These are phyloP conservation scores for Lagria hirta DNA, from an alignment of 2,888 invertebrate genomes.

Conservation along the genomic window DNA sequence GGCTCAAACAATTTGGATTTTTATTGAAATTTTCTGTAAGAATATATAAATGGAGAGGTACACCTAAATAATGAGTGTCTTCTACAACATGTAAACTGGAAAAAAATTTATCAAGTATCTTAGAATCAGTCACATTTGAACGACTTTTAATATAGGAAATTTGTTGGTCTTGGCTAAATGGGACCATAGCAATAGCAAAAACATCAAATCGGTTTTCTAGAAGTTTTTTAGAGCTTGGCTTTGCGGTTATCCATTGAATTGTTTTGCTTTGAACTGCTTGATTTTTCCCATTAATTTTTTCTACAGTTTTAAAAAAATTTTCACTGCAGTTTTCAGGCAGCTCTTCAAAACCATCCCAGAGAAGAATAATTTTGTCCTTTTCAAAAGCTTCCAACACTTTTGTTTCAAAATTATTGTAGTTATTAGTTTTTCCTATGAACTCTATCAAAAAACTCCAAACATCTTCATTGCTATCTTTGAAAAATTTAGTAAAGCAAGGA, in stretches of 20 bases:
- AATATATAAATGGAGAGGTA: conserved; percentile 4
- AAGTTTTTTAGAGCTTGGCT: neutral
- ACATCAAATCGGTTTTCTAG: conserved; percentile 1
- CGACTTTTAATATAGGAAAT: conserved; percentile 3
- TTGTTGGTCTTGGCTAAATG: conserved; percentile 5
- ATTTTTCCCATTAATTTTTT: no score
- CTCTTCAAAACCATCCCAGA: conserved; percentile 6
- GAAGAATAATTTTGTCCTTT: neutral
- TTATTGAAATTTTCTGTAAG: conserved; percentile 5
- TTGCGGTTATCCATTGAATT: conserved; percentile 4
- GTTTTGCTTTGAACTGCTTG: no score
- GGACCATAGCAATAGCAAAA: conserved; percentile 3
- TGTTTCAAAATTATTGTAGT: conserved; percentile 3
- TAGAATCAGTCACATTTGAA: neutral
- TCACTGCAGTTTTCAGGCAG: neutral
- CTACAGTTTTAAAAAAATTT: neutral
- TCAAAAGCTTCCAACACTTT: neutral
- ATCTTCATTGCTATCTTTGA: no score
- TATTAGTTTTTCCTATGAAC: neutral
- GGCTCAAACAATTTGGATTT: neutral
- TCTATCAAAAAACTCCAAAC: conserved; percentile 1
- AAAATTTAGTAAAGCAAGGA: neutral
- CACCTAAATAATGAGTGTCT: conserved; percentile 3
- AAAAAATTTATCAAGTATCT: neutral
- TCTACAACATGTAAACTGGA: conserved; percentile 1